Evolutionary conservation across 35 echinoderm and acorn worm genomes (phyloP), one percentile per base, ranked within the genome.

Genomic region (Hemicentrotus pulcherrimus): DNA sequence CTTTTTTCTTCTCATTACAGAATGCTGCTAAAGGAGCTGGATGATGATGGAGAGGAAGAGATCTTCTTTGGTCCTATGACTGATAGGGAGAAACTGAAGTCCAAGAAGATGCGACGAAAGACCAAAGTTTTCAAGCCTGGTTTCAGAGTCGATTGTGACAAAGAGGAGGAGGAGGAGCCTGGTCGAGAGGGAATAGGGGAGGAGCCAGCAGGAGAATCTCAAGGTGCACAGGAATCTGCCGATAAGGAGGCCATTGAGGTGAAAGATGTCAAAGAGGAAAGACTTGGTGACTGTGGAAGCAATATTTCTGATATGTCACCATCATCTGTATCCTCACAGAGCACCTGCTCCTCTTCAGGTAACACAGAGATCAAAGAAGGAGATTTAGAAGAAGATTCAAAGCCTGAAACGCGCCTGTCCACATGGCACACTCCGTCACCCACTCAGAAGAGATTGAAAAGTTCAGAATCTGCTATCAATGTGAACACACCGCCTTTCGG

Each of bases 51-150:
- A 41, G 96, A 96, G 31, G 86, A 96, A 31, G 96, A 96, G 65
- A 88, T 96, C 47, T 96, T 96, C 86, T 96, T 96, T 91, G 96
- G 96, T 89, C 47, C 47, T 46, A 31, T 94, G 46, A 95, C 92
- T 41, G 50, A 86, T 47, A 96, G 32, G 52, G 96, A 96, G 86
- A 96, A 94, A 85, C 14, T 46, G 6, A 94, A 95, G 86, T 52
- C 94, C 32, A 47, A 31, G 46, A 96, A 96, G 86, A 85, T 96
- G 31, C 59, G 94, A 59, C 30, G 96, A 94, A 96, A 88, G 86
- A 96, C 96, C 5, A 65, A 96, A 65, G 46, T 96, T 35, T 96
- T 88, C 50, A 88, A 88, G 46, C 48, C 96, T 33, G 94, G 94
- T 12, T 94, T 96, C 94, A n/a, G 93, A 90, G 16, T 59, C 33